phyloP scores from a whole-genome alignment of 2,888 invertebrate genomes.

The Chromoteleia sp. region DNA sequence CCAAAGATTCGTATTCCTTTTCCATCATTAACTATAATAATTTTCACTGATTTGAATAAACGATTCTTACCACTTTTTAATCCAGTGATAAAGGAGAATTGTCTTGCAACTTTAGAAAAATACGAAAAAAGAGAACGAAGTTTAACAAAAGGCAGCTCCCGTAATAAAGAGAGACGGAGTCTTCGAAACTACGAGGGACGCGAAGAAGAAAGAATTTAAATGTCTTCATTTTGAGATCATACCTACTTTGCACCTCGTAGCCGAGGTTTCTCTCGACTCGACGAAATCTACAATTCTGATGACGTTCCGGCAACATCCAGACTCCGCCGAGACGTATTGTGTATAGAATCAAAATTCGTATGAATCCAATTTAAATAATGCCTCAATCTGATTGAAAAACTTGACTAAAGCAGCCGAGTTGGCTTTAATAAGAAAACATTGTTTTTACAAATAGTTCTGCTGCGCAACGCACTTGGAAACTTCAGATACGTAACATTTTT shows the following conservation, averaged over 20 bases:
- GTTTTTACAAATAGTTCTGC: conserved; percentile 38
- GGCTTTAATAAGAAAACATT: conserved; percentile 54
- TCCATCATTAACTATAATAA: no score
- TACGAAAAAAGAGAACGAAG: conserved; percentile 24
- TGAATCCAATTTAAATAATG: conserved; percentile 67
- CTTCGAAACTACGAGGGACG: conserved; percentile 37
- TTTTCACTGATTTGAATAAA: not conserved
- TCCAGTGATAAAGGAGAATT: not conserved
- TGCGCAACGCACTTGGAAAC: not conserved
- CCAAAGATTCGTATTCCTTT: no score
- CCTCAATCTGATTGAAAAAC: conserved; percentile 61
- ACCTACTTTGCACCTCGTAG: conserved; percentile 70
- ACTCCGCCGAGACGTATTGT: conserved; percentile 53
- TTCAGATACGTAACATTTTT: conserved; percentile 13
- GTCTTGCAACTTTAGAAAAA: not conserved
- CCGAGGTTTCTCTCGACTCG: conserved; percentile 53
- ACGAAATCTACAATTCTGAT: conserved; percentile 69
- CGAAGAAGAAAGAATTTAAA: conserved; percentile 67
- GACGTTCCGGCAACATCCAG: conserved; percentile 52
- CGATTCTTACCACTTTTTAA: not conserved
- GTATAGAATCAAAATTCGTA: conserved; percentile 67
- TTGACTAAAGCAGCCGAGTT: conserved; percentile 10
- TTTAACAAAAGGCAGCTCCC: conserved; percentile 25
- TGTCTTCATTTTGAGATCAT: conserved; percentile 66
- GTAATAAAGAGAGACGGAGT: conserved; percentile 46